Base-by-base conservation (phyloP, 2,888 invertebrate species). In the Bembecia ichneumoniformis region DNA sequence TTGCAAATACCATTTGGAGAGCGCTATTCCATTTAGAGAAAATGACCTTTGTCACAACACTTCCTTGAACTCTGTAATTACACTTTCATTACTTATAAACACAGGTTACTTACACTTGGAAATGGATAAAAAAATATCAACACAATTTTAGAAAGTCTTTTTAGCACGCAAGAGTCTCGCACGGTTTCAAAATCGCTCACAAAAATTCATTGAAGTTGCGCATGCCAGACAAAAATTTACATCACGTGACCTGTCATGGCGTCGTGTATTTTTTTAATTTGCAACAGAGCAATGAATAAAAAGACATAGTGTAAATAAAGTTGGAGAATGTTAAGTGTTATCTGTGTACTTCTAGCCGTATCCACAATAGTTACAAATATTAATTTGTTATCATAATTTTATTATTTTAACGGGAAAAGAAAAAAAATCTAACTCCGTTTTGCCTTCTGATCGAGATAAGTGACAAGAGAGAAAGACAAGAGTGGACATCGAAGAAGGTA, bases 231-330 rank as follows among this genome's bases (percentile, higher is more conserved):
- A 74, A 78, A 84, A 86, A 86, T 86, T 87, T 86, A 86, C 82
- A 79, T 87, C 86, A 87, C 86, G 86, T 87, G 86, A 87, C 77
- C 86, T 86, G 84, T 87, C 86, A 87, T 86, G 86, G 86, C 86
- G 86, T 84, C 81, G 67, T 40, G 4, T 3, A 7, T 40, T 40
- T 40, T 40, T 40, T 40, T 13, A 11, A 40, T 40, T 40, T 40
- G 3, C 28, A 28, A 28, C 28, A 28, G 28, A 28, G 9, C 28
- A 28, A 9, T 28, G 28, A 28, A n/a, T n/a, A 28, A 0, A 28
- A 28, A 28, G 28, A 3, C 28, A 28, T 28, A 28, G 28, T 9
- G 9, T 0, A 28, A 28, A 28, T 0, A 28, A 28, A n/a, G n/a
- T n/a, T n/a, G n/a, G n/a, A n/a, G n/a, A n/a, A n/a, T n/a, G n/a